Conservation (phyloP, 2,888 invertebrate species). For the Salticus scenicus region DNA sequence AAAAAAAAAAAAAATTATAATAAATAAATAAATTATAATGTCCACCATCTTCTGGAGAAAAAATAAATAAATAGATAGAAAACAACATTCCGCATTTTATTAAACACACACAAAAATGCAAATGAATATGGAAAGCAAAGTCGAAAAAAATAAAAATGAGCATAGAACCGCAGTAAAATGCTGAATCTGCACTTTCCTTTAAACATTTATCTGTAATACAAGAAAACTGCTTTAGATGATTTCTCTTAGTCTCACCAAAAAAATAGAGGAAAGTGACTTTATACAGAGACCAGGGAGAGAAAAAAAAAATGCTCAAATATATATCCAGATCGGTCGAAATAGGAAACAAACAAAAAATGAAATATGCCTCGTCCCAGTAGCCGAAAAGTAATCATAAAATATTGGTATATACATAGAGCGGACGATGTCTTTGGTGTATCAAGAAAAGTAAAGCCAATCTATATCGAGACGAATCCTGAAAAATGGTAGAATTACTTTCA, state of each 20-base stretch:
- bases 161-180: too few relatives aligned
- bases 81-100: too few relatives aligned
- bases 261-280: constrained; percentile 17
- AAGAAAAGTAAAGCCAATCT: constrained; percentile 31
- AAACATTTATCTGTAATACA: constrained; percentile 9
- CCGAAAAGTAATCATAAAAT: constrained; percentile 59
- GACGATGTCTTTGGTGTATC: constrained; percentile 16
- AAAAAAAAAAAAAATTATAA: too few relatives aligned
- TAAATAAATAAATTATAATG: too few relatives aligned
- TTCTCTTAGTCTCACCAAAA: neutral
- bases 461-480: constrained; percentile 24
- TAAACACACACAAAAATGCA: too few relatives aligned
- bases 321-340: neutral
- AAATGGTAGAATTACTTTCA: constrained; percentile 44
- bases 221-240: constrained; percentile 2
- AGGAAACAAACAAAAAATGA: constrained; percentile 43
- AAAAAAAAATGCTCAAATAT: constrained; percentile 8
- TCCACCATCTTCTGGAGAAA: too few relatives aligned
- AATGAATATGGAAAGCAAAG: too few relatives aligned
- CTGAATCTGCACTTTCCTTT: neutral
- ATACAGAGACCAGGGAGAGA: neutral
- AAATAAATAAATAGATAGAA: too few relatives aligned
- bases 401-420: constrained; percentile 37
- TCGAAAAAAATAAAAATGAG: too few relatives aligned
- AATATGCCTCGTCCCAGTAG: constrained; percentile 28